These are phyloP conservation scores for Lepisosteus osseus DNA, from an alignment of 2,113 vertebrate genomes.

Conservation along the genomic window DNA sequence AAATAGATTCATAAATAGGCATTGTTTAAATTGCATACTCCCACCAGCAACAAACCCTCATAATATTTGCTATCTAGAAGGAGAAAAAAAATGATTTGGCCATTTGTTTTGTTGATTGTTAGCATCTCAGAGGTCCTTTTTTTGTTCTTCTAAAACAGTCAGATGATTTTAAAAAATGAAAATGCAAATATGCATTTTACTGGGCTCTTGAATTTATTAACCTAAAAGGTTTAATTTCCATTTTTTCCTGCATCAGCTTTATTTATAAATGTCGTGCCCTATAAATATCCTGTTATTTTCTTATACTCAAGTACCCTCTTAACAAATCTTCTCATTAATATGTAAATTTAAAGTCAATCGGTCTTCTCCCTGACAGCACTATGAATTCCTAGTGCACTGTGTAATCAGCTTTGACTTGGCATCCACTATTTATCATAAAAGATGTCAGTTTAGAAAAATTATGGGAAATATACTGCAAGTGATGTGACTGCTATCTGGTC, in stretches of 20 bases:
- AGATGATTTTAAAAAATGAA: conserved; percentile 49
- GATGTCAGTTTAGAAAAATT: conserved; percentile 83
- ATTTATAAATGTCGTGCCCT: conserved; percentile 87
- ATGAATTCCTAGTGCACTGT: conserved; percentile 91
- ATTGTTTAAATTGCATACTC: conserved; percentile 13
- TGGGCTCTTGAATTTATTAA: conserved; percentile 77
- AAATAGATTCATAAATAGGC: background rate
- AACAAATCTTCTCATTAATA: conserved; percentile 99
- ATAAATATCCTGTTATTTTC: conserved; percentile 97
- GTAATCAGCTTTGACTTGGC: conserved; percentile 96
- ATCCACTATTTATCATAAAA: conserved; percentile 87
- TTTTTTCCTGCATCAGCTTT: conserved; percentile 86
- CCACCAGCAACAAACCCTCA: conserved; percentile 10
- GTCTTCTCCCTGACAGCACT: conserved; percentile 87
- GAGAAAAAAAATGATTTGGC: conserved; percentile 1
- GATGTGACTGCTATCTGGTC: conserved; percentile 79
- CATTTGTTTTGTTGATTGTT: conserved; percentile 21
- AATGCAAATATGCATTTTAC: conserved; percentile 76
- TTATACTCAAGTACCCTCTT: conserved; percentile 91
- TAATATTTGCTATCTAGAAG: background rate
- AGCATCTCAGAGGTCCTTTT: conserved; percentile 2
- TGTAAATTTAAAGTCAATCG: conserved; percentile 99
- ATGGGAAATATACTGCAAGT: conserved; percentile 74
- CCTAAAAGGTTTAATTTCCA: conserved; percentile 84
- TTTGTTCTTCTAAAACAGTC: background rate